Evolutionary conservation across 2,888 invertebrate species (phyloP), one percentile per base, ranked within the genome.

Genomic region (Acanthopleura granulata): DNA sequence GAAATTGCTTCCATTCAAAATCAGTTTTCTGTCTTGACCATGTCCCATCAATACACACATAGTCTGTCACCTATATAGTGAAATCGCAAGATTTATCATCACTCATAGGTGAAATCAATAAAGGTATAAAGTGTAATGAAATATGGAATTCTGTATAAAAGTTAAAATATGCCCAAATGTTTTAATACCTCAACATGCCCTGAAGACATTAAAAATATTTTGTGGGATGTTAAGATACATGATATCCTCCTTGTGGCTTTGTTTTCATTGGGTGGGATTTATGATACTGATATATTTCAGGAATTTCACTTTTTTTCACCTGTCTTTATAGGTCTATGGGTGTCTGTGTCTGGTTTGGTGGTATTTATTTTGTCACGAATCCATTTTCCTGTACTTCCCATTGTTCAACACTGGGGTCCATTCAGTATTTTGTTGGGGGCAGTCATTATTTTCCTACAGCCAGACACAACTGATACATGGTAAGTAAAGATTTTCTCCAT

Each of bases 401-500:
- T 27, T 6, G 4, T 66, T 16, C 66, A 66, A 27, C 22, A 27
- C 16, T 66, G 1, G 1, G 66, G 25, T 6, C 66, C 29, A 27
- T 22, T 22, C 29, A 66, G 66, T 66, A 25, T 66, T 27, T 15
- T 66, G 16, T 6, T 66, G 22, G 66, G 66, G 6, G 27, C 29
- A 66, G 16, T 66, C 29, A 25, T 66, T 25, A 27, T 66, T 25
- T 66, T 22, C 6, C 22, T 66, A 6, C 66, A 66, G 14, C 66
- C 66, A 6, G 66, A 6, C 25, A 27, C 66, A 27, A 27, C 66
- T 16, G 25, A 27, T 27, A 22, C 18, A 16, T 27, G 15, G 66
- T 66, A 27, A 27, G 66, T 66, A 66, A 22, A 14, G 57, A 57
- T 57, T 57, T n/a, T n/a, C n/a, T 57, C 57, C 40, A 40, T 40